Conservation (phyloP, 2,113 vertebrate genomes). For the Mormyrus lacerda region DNA sequence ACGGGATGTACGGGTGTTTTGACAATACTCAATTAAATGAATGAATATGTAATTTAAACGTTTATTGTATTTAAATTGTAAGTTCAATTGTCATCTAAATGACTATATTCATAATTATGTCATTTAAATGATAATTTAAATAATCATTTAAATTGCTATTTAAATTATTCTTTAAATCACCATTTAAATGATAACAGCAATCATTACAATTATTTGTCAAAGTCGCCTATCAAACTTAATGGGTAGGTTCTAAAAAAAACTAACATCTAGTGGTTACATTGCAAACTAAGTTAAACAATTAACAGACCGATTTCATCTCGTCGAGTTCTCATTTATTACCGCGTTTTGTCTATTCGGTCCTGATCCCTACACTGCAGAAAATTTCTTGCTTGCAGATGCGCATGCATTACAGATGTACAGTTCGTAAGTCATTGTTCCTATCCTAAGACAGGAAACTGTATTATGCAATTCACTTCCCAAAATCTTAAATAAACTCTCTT, state of each 20-base stretch:
- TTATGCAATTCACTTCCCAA: not conserved
- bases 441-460: not conserved
- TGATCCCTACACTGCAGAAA: not conserved
- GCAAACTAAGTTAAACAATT: not conserved
- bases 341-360: not conserved
- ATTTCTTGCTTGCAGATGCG: not conserved
- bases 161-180: not conserved
- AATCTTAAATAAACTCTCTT: no score
- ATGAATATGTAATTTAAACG: not conserved
- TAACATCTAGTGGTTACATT: not conserved
- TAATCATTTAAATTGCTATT: not conserved
- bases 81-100: not conserved
- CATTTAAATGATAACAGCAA: not conserved
- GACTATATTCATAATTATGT: not conserved
- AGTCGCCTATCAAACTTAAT: not conserved
- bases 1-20: not conserved
- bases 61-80: not conserved
- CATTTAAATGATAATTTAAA: not conserved
- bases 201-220: not conserved
- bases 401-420: not conserved
- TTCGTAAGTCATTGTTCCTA: not conserved
- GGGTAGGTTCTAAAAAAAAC: not conserved
- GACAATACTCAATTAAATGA: not conserved
- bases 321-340: not conserved
- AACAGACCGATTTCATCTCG: not conserved